A percentile compares a stretch with the other conserved stretches of the same genome.
Evolutionary conservation across 2,888 invertebrate genomes (phyloP).

Genomic region (Drosophila subsilvestris): DNA sequence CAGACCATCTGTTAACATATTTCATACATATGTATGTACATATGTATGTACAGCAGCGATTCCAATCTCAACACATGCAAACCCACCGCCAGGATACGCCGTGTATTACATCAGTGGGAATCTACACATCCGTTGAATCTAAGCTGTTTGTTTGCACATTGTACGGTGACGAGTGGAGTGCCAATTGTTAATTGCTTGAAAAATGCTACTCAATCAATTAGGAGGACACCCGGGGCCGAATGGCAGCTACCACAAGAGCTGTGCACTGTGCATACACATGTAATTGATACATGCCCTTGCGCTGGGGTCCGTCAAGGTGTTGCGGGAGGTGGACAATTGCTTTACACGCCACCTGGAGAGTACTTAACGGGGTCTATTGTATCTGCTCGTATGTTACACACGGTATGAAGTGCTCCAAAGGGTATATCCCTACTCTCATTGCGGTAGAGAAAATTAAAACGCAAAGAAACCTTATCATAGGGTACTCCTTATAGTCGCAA

Average conservation of each 20-base stretch:
- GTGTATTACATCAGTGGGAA: constrained; percentile 33
- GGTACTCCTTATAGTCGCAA: not conserved
- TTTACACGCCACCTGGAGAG: not conserved
- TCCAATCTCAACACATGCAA: not conserved
- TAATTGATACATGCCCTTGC: not conserved
- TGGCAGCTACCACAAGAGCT: not conserved
- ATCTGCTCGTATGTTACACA: not conserved
- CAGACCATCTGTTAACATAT: constrained; percentile 30
- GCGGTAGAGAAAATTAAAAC: not conserved
- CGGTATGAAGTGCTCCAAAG: not conserved
- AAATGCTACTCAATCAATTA: constrained; percentile 77
- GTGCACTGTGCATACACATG: constrained; percentile 20
- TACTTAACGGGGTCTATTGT: not conserved
- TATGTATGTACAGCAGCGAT: constrained; percentile 7
- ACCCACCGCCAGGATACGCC: constrained; percentile 5
- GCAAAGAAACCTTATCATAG: not conserved
- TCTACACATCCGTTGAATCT: not conserved
- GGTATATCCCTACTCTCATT: no score
- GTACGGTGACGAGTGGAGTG: constrained; percentile 57
- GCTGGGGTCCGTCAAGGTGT: constrained; percentile 1
- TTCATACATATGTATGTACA: constrained; percentile 18
- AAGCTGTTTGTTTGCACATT: constrained; percentile 60
- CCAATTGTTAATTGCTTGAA: constrained; percentile 74
- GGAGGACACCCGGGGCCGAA: constrained; percentile 32
- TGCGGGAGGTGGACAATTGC: not conserved